phyloP scores from a whole-genome alignment of 2,113 vertebrate species.

The Dryoscopus gambensis region DNA sequence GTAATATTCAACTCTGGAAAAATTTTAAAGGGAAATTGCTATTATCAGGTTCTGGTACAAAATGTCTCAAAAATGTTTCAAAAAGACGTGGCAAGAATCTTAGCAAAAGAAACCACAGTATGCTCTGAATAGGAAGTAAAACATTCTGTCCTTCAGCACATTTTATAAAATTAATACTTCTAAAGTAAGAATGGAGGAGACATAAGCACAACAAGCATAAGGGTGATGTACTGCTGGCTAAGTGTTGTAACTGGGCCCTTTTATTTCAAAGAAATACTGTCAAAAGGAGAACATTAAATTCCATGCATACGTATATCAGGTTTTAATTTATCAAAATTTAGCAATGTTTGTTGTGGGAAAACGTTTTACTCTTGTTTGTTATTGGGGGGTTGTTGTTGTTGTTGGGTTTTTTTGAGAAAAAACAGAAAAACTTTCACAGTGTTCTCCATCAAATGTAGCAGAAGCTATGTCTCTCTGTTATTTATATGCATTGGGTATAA shows the following conservation, averaged over 20 bases:
- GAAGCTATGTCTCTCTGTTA: not conserved
- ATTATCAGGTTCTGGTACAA: not conserved
- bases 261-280: not conserved
- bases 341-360: not conserved
- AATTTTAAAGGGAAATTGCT: not conserved
- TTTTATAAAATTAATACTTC: not conserved
- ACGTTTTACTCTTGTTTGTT: not conserved
- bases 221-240: not conserved
- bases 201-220: not conserved
- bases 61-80: not conserved
- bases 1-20: not conserved
- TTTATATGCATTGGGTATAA: not conserved
- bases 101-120: not conserved
- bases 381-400: too few relatives aligned
- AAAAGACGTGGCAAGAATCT: not conserved
- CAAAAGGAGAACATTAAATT: not conserved
- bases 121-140: not conserved
- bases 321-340: not conserved
- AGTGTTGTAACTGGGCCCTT: not conserved
- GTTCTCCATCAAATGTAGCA: not conserved
- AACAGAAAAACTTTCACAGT: not conserved
- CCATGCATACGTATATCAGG: not conserved
- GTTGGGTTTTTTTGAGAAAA: not conserved
- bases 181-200: not conserved
- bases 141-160: not conserved